Conservation (phyloP, 2,797 vertebrate genomes). For the Clarias pachynema region DNA sequence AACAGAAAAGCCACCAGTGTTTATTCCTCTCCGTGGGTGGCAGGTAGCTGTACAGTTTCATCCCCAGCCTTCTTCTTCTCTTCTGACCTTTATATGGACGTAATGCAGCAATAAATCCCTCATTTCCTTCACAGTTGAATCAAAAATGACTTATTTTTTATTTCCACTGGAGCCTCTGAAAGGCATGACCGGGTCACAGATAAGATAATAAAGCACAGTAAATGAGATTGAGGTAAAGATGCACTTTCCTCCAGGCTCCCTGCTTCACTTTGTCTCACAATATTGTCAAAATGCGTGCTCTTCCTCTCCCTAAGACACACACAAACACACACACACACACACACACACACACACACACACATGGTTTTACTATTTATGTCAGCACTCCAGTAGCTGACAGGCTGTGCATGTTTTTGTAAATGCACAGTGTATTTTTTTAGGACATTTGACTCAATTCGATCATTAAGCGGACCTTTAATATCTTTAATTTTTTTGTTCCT, state of each 20-base stretch:
- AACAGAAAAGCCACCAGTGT: background rate
- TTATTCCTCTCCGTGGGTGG: background rate
- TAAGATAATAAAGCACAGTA: background rate
- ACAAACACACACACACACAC: conserved; percentile 1
- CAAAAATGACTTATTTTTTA: background rate
- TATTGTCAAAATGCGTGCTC: conserved; percentile 6
- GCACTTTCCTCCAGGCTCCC: background rate
- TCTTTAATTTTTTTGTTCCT: background rate
- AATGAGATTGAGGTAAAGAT: conserved; percentile 11
- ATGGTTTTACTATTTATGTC: background rate
- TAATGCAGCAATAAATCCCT: conserved; percentile 4
- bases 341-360: background rate
- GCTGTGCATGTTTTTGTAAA: background rate
- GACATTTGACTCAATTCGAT: background rate
- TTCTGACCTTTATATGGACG: background rate
- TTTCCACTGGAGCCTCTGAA: conserved; percentile 1
- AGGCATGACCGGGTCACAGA: background rate
- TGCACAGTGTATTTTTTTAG: background rate
- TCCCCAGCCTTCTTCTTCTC: background rate
- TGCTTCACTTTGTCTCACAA: background rate
- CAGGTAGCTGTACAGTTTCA: conserved; percentile 11
- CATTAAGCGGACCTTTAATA: background rate
- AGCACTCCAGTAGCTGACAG: background rate
- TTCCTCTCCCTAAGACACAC: background rate
- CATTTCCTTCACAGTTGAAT: conserved; percentile 9